These are phyloP conservation scores for Drosophila imparisetae DNA, from an alignment of 2,888 invertebrate genomes.

Conservation along the genomic window DNA sequence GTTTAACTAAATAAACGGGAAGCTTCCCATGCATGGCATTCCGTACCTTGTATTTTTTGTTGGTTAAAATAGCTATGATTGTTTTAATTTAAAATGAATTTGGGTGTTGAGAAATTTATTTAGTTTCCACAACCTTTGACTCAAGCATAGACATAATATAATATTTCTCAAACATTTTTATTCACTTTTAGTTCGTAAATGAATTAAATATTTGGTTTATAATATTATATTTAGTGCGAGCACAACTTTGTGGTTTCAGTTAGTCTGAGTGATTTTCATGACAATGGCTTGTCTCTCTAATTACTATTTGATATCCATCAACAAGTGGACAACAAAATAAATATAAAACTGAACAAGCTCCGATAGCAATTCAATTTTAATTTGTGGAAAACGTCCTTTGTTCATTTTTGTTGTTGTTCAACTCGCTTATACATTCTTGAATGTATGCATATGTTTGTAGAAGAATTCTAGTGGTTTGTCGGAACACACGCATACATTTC, in stretches of 20 bases:
- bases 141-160: not conserved
- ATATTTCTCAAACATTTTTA: not conserved
- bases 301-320: constrained; percentile 1
- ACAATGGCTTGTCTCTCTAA: not conserved
- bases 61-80: not conserved
- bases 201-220: not conserved
- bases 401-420: constrained; percentile 26
- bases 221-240: not conserved
- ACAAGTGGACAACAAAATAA: not conserved
- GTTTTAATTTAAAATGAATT: not conserved
- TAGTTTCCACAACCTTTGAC: not conserved
- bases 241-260: not conserved
- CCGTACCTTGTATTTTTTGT: not conserved
- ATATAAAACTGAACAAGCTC: constrained; percentile 1
- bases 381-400: not conserved
- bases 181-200: not conserved
- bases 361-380: not conserved
- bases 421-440: constrained; percentile 25
- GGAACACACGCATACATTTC: constrained; percentile 47
- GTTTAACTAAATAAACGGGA: constrained; percentile 2
- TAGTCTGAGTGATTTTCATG: not conserved
- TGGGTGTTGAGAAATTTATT: not conserved
- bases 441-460: not conserved
- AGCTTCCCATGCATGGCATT: not conserved
- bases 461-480: constrained; percentile 14